phyloP scores from a whole-genome alignment of 2,888 invertebrate species.

The Cheilosia scutellata region DNA sequence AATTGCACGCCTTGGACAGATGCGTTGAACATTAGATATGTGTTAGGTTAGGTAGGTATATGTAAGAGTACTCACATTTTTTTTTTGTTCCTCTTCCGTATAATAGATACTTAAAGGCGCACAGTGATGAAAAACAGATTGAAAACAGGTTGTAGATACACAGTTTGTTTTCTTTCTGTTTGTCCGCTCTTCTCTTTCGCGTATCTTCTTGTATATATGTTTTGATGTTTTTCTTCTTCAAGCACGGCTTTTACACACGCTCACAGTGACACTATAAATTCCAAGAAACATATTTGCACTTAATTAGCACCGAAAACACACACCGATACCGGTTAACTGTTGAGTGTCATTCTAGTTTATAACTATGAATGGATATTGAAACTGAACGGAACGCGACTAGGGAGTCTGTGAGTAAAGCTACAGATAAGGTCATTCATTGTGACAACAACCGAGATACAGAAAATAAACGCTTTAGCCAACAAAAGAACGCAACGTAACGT shows the following conservation, averaged over 20 bases:
- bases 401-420: conserved; percentile 23
- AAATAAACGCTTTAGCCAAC: not conserved
- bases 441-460: not conserved
- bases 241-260: conserved; percentile 49
- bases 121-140: conserved; percentile 47
- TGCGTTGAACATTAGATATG: conserved; percentile 4
- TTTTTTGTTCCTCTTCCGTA: conserved; percentile 53
- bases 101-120: conserved; percentile 39
- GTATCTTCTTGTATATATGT: conserved; percentile 19
- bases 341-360: conserved; percentile 33
- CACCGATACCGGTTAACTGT: conserved; percentile 30
- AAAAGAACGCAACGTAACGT: conserved; percentile 3
- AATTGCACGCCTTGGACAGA: conserved; percentile 6
- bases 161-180: conserved; percentile 54
- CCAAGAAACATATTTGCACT: conserved; percentile 72
- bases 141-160: conserved; percentile 67
- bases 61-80: conserved; percentile 47
- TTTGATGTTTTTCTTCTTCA: conserved; percentile 21
- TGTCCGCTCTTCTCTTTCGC: conserved; percentile 32
- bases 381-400: conserved; percentile 33
- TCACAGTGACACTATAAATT: conserved; percentile 38
- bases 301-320: conserved; percentile 68
- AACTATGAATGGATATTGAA: conserved; percentile 47
- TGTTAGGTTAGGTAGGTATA: not conserved
- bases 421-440: conserved; percentile 56